phyloP scores from a whole-genome alignment of 2,113 vertebrate genomes.

The Chaetodon trifascialis region DNA sequence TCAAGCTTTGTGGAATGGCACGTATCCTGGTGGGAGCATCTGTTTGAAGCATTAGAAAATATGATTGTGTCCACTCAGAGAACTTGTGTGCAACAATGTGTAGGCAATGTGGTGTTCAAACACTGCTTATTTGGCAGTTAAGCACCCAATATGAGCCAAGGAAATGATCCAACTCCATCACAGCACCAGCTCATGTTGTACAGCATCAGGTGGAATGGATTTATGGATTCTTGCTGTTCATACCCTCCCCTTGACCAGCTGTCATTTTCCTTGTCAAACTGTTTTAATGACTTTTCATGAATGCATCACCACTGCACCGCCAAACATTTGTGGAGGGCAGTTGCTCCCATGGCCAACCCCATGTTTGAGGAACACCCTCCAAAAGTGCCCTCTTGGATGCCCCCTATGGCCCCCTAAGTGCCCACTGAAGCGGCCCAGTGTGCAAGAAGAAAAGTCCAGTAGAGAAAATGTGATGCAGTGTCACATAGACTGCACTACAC shows the following conservation, averaged over 20 bases:
- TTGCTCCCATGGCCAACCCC: no score
- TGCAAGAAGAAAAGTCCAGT: no score
- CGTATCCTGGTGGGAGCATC: constrained; percentile 34
- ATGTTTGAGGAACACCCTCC: no score
- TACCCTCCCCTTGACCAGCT: background rate
- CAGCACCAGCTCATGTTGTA: background rate
- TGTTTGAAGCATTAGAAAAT: constrained; percentile 26
- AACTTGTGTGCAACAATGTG: constrained; percentile 7
- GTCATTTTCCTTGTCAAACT: background rate
- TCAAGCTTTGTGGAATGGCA: constrained; percentile 31
- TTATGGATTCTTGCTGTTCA: background rate
- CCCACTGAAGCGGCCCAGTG: no score
- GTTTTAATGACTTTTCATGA: constrained; percentile 6
- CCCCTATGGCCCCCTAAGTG: no score
- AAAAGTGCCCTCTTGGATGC: background rate
- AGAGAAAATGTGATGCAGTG: no score
- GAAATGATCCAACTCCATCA: constrained; percentile 19
- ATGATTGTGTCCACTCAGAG: constrained; percentile 20
- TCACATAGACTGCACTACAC: no score
- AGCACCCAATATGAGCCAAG: constrained; percentile 1
- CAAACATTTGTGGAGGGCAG: no score
- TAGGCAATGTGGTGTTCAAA: constrained; percentile 26
- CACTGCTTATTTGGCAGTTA: constrained; percentile 30
- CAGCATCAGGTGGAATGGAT: background rate
- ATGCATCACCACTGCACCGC: background rate